Percentiles rank a stretch among this genome's conserved stretches.
Conservation (phyloP, 1,140 invertebrate species). For the Rhynchophorus ferrugineus region DNA sequence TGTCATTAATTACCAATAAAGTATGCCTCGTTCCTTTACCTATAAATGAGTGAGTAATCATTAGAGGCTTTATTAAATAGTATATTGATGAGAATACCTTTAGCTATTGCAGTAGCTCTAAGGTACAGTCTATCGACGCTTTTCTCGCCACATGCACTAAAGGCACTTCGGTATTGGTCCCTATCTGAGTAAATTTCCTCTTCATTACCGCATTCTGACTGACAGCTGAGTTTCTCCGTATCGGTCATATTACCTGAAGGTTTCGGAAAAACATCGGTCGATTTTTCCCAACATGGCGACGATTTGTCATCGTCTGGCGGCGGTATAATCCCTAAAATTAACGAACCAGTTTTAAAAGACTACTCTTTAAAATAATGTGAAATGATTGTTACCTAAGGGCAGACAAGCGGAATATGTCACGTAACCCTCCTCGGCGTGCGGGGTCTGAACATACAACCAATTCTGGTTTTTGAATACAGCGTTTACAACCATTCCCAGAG, state of each 20-base stretch:
- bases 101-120: constrained; percentile 45
- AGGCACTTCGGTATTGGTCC: constrained; percentile 40
- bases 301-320: constrained; percentile 28
- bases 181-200: constrained; percentile 30
- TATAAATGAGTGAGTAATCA: constrained; percentile 5
- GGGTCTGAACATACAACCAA: constrained; percentile 77
- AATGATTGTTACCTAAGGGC: constrained; percentile 51
- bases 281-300: constrained; percentile 63
- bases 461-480: constrained; percentile 74
- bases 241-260: constrained; percentile 67
- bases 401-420: constrained; percentile 66
- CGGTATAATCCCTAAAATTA: constrained; percentile 33
- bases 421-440: constrained; percentile 70
- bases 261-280: constrained; percentile 66
- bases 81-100: constrained; percentile 22
- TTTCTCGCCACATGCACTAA: constrained; percentile 51
- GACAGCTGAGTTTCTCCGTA: constrained; percentile 53
- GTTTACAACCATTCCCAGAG: constrained; percentile 75
- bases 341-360: neutral
- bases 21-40: constrained; percentile 49
- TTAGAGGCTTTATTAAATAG: neutral
- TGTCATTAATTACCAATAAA: constrained; percentile 57
- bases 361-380: neutral
- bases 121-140: constrained; percentile 64
- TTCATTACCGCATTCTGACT: constrained; percentile 45